These are phyloP conservation scores for Meganola albula DNA, from an alignment of 2,888 invertebrate species.

Conservation along the genomic window DNA sequence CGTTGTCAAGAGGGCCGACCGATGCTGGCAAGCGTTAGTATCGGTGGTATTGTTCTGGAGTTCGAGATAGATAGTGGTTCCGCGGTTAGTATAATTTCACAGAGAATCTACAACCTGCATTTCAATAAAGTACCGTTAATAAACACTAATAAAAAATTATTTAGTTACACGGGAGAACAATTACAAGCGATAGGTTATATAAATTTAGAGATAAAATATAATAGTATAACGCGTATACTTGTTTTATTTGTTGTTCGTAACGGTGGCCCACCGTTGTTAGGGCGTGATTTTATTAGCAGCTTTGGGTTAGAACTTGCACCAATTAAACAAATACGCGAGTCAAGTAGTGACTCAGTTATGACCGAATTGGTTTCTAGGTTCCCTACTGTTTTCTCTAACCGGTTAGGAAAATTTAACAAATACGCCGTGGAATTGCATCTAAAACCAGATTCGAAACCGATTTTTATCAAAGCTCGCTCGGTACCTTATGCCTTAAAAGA, in stretches of 20 bases:
- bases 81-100: constrained; percentile 20
- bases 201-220: constrained; percentile 9
- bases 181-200: constrained; percentile 15
- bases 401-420: not conserved
- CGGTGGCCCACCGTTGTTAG: constrained; percentile 14
- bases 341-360: no score
- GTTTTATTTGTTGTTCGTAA: constrained; percentile 18
- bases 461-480: not conserved
- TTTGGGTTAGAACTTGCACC: constrained; percentile 20
- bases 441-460: not conserved
- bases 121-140: constrained; percentile 18
- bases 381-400: constrained; percentile 6
- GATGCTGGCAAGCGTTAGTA: not conserved
- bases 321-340: no score
- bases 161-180: constrained; percentile 15
- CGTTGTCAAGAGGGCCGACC: no score
- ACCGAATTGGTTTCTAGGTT: constrained; percentile 5
- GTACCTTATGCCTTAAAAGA: not conserved
- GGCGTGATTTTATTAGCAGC: constrained; percentile 13
- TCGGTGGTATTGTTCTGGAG: no score
- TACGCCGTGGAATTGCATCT: not conserved
- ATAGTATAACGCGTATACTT: constrained; percentile 7
- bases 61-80: constrained; percentile 6
- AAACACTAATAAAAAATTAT: constrained; percentile 9
- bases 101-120: constrained; percentile 9